These are phyloP conservation scores for Sminthurinus aureus DNA, from an alignment of 2,888 invertebrate genomes.

Conservation along the genomic window DNA sequence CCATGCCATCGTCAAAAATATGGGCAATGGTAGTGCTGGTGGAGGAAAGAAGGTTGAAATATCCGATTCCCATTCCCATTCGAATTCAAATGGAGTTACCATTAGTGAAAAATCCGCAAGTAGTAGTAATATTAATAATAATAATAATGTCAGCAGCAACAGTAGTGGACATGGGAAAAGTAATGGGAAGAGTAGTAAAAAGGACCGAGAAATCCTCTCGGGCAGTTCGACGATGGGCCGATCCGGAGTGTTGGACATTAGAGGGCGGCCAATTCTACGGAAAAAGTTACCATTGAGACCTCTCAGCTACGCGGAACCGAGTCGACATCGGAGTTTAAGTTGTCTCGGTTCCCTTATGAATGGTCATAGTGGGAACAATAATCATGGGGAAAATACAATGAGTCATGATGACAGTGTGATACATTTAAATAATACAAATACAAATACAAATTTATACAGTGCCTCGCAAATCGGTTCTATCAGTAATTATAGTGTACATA, in stretches of 20 bases:
- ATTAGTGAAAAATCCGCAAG: not conserved
- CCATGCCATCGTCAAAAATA: not conserved
- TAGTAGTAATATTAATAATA: not conserved
- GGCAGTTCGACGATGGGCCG: conserved; percentile 23
- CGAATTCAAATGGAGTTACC: not conserved
- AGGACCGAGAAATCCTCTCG: not conserved
- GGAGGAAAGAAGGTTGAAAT: not conserved
- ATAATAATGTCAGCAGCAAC: not conserved
- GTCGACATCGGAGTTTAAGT: conserved; percentile 19
- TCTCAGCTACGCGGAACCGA: conserved; percentile 54
- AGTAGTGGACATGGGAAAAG: not conserved
- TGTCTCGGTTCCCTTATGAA: conserved; percentile 17
- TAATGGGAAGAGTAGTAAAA: conserved; percentile 3
- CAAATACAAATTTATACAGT: not conserved
- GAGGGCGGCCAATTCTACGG: conserved; percentile 35
- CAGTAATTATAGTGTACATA: too few relatives aligned
- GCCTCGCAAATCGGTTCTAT: not conserved
- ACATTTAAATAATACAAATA: not conserved
- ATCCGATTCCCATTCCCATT: too few relatives aligned
- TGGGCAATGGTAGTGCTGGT: not conserved
- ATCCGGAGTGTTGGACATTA: conserved; percentile 16
- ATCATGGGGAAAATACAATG: not conserved
- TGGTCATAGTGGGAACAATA: conserved; percentile 16
- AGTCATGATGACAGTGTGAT: conserved; percentile 1
- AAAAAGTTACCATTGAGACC: conserved; percentile 50